Base-by-base conservation (phyloP, 35 echinoderm and acorn worm genomes). In the Chiridota heheva region DNA sequence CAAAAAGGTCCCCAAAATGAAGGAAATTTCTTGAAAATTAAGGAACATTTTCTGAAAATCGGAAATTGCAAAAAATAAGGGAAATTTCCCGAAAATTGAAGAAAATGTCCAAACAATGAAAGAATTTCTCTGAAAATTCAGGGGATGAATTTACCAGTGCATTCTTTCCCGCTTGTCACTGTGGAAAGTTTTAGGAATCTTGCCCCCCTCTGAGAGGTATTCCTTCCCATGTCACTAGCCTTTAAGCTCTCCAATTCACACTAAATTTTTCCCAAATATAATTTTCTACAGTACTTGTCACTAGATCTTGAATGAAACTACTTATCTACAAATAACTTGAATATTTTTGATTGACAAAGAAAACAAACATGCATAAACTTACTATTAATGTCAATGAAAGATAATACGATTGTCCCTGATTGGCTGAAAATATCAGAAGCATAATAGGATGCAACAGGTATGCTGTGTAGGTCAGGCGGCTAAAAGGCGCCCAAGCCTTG, bases 371-470 rank as follows among this genome's bases (percentile, higher is more conserved):
- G 38, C 67, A 70, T 20, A 38, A 28, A 72, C 82, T 85, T 33
- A 85, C 67, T 58, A 60, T 73, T 13, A 73, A 32, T 59, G 35
- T 42, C 44, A 67, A 47, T 17, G 80, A 68, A 1, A 82, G 33
- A 31, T 66, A 68, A 20, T 49, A 44, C 15, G 49, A 28, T 83
- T 46, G 40, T n/a, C 62, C 66, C 15, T 61, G 29, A 24, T 40
- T 60, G 22, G 49, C 51, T 38, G 81, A 67, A 81, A 87, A 97
- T 24, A 74, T 12, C 4, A 58, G 5, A 2, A 91, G 83, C 16
- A 97, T 33, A 8, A 97, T 83, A 16, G 88, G 84, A 37, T 97
- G 93, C 10, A 97, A 16, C 12, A 97, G 71, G 65, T 88, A 97
- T 25, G 88, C 69, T 0, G 88, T 61, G 70, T 87, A 97, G 7